Evolutionary conservation across 2,113 vertebrate genomes (phyloP).

Genomic region (Calidris pugnax): DNA sequence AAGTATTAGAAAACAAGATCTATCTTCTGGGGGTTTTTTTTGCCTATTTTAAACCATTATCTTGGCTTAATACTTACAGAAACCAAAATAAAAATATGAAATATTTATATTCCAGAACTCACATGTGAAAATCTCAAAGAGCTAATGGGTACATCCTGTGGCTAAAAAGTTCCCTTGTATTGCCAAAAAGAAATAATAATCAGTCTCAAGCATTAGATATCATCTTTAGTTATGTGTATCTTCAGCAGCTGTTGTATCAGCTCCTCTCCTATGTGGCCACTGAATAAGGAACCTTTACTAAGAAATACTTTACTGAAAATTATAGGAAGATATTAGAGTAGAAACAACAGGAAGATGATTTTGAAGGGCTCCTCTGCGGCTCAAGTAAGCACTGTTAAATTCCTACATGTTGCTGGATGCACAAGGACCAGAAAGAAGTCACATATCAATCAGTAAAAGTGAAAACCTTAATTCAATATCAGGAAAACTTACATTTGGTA

Average conservation of each 20-base stretch:
- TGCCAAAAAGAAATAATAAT: not conserved
- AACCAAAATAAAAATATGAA: not conserved
- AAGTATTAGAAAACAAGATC: not conserved
- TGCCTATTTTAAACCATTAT: not conserved
- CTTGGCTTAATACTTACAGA: not conserved
- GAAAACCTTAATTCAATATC: not conserved
- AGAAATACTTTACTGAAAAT: not conserved
- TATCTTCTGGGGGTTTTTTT: not conserved
- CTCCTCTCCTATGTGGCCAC: not conserved
- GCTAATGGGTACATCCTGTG: not conserved
- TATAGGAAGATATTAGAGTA: not conserved
- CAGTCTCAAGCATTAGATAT: not conserved
- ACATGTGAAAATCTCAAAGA: not conserved
- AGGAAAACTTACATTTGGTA: not conserved
- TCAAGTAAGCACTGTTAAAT: not conserved
- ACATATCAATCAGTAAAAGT: not conserved
- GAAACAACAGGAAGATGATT: not conserved
- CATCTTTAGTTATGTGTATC: not conserved
- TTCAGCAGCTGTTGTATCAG: not conserved
- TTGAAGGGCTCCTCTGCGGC: not conserved
- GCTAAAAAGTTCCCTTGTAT: not conserved
- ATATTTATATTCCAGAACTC: not conserved
- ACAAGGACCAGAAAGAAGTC: not conserved
- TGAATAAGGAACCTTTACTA: not conserved
- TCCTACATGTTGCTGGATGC: not conserved